Conservation (phyloP, 2,888 invertebrate genomes). For the Drosophila prolongata region DNA sequence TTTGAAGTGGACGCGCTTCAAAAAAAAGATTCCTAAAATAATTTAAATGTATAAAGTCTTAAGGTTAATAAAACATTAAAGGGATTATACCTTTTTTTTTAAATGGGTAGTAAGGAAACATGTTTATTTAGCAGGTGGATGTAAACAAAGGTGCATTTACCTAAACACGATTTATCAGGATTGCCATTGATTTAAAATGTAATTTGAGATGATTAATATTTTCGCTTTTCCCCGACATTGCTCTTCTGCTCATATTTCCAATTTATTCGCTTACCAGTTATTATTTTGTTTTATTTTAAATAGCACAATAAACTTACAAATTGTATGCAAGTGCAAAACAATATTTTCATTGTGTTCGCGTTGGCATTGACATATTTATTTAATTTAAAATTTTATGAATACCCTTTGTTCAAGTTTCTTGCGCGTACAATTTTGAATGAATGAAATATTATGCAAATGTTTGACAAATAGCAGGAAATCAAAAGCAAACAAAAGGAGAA, state of each 20-base stretch:
- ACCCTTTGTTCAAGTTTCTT: slow-evolving; percentile 7
- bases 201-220: slow-evolving; percentile 4
- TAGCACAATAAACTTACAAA: slow-evolving; percentile 7
- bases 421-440: slow-evolving; percentile 11
- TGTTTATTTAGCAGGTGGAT: no score
- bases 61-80: no score
- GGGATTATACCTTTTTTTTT: no score
- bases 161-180: no score
- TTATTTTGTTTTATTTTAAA: not conserved
- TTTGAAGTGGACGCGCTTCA: no score
- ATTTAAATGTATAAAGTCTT: no score
- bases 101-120: no score
- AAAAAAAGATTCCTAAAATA: no score
- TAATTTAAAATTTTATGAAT: slow-evolving; percentile 19
- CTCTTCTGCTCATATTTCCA: not conserved
- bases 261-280: slow-evolving; percentile 13
- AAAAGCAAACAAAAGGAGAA: slow-evolving; percentile 32
- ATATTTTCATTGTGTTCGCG: slow-evolving; percentile 19
- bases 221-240: slow-evolving; percentile 3
- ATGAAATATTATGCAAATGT: slow-evolving; percentile 54
- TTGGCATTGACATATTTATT: slow-evolving; percentile 33
- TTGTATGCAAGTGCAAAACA: slow-evolving; percentile 7
- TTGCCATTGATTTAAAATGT: not conserved
- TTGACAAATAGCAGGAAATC: slow-evolving; percentile 53
- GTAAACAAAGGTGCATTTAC: no score